These are phyloP conservation scores for Babyrousa celebensis DNA, from an alignment of 2,797 vertebrate genomes.

Conservation along the genomic window DNA sequence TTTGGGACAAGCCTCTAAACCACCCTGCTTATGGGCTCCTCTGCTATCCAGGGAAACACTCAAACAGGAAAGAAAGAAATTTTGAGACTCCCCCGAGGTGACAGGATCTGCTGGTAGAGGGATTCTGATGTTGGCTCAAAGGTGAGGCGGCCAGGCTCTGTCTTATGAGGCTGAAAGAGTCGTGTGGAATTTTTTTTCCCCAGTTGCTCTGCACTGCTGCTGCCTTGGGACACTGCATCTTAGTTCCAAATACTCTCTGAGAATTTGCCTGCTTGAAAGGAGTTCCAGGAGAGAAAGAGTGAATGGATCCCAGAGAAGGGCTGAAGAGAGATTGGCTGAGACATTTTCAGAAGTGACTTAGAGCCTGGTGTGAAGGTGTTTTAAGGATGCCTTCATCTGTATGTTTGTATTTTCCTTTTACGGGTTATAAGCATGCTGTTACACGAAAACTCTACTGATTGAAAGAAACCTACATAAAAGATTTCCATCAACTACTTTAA, in stretches of 20 bases:
- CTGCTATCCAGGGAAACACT: background rate
- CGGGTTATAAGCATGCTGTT: background rate
- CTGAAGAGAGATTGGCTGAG: background rate
- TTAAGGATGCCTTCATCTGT: background rate
- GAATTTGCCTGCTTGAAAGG: background rate
- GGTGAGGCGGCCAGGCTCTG: background rate
- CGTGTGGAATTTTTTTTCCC: background rate
- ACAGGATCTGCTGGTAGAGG: background rate
- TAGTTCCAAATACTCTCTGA: background rate
- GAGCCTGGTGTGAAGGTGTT: background rate
- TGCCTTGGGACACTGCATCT: background rate
- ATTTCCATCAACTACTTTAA: background rate
- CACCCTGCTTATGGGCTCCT: background rate
- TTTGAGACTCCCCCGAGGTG: background rate
- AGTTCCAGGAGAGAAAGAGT: background rate
- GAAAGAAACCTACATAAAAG: background rate
- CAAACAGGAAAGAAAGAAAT: background rate
- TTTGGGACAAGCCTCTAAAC: background rate
- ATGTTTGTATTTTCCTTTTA: background rate
- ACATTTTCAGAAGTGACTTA: background rate
- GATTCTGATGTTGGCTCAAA: too few relatives aligned
- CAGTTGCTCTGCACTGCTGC: background rate
- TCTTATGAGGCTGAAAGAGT: accelerated
- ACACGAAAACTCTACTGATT: background rate
- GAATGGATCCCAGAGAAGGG: background rate